Percentiles rank a stretch among this genome's conserved stretches.
phyloP scores from a whole-genome alignment of 2,113 vertebrate species.

The Grus americana region DNA sequence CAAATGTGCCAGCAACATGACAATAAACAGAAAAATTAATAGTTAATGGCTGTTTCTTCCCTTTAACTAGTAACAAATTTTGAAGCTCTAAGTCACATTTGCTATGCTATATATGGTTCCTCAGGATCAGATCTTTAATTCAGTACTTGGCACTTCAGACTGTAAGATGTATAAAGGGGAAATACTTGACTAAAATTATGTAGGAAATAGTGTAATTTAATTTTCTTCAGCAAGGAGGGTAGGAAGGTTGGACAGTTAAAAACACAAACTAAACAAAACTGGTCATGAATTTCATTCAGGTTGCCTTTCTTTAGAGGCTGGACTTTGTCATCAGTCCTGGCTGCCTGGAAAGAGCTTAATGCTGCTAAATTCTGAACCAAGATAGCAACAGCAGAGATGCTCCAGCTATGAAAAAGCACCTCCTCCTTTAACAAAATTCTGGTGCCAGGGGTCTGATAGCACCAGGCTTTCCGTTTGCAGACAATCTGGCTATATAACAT shows the following conservation, averaged over 20 bases:
- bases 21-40: not conserved
- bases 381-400: not conserved
- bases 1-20: not conserved
- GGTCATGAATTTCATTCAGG: not conserved
- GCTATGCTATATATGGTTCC: not conserved
- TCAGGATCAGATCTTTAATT: not conserved
- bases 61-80: not conserved
- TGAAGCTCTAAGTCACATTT: not conserved
- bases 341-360: not conserved
- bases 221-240: not conserved
- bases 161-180: not conserved
- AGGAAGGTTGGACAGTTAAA: not conserved
- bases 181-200: not conserved
- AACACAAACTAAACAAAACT: not conserved
- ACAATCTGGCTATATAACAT: not conserved
- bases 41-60: not conserved
- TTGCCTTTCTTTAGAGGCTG: not conserved
- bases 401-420: not conserved
- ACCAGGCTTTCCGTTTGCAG: not conserved
- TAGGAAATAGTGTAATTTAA: not conserved
- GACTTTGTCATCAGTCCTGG: not conserved
- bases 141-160: not conserved
- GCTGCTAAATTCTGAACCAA: not conserved
- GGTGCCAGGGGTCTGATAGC: not conserved
- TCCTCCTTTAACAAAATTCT: not conserved